A percentile compares a stretch with the other conserved stretches of the same genome.
Evolutionary conservation across 92 coral and sea anemone genomes (phyloP).

Genomic region (Virgularia gustaviana): DNA sequence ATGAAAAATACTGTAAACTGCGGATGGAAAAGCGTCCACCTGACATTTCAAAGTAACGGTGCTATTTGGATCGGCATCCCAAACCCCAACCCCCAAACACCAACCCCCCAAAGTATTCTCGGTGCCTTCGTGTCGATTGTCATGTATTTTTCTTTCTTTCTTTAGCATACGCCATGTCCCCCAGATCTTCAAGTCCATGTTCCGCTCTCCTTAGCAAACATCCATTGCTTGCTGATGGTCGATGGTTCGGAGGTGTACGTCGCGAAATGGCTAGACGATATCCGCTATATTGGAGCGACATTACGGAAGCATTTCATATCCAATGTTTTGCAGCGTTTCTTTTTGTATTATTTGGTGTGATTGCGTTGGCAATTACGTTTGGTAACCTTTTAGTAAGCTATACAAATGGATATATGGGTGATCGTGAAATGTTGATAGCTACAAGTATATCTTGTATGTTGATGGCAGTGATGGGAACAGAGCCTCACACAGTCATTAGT

Average conservation of each 20-base stretch:
- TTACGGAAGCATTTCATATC: constrained; percentile 27
- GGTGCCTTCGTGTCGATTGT: background rate
- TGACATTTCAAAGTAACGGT: too few relatives aligned
- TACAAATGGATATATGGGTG: constrained; percentile 27
- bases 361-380: constrained; percentile 22
- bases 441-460: constrained; percentile 33
- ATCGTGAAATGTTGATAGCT: constrained; percentile 23
- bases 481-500: constrained; percentile 28
- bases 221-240: constrained; percentile 21
- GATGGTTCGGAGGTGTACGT: constrained; percentile 35
- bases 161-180: background rate
- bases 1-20: too few relatives aligned
- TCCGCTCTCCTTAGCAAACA: constrained; percentile 20
- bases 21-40: too few relatives aligned
- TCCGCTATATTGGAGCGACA: constrained; percentile 28
- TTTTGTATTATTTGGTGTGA: constrained; percentile 25
- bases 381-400: constrained; percentile 8
- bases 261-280: constrained; percentile 23
- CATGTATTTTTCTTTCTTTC: background rate
- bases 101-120: too few relatives aligned
- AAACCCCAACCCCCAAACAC: too few relatives aligned
- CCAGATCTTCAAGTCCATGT: background rate
- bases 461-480: constrained; percentile 21
- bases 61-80: too few relatives aligned
- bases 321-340: constrained; percentile 33